Evolutionary conservation across 2,888 invertebrate genomes (phyloP).

Genomic region (Ellobium chinense): DNA sequence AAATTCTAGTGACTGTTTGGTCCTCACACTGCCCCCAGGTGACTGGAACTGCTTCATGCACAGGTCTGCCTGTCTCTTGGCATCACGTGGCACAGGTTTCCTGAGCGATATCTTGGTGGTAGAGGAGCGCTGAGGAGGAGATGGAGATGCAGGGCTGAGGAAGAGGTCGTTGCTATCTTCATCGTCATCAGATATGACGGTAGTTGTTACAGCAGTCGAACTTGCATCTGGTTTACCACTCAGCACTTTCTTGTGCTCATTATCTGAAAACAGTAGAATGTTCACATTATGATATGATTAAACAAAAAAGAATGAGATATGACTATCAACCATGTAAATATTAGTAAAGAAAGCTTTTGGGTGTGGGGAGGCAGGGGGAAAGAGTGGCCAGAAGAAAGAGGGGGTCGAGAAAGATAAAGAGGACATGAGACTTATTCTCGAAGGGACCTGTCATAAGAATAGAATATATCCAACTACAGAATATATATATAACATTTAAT

Average conservation of each 20-base stretch:
- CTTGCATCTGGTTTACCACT: neutral
- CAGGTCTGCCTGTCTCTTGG: neutral
- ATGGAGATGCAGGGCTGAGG: slow-evolving; percentile 57
- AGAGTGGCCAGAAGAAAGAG: too few relatives aligned
- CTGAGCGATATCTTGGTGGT: neutral
- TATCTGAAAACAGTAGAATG: too few relatives aligned
- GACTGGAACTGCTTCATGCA: slow-evolving; percentile 40
- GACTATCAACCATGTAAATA: too few relatives aligned
- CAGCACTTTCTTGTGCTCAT: neutral
- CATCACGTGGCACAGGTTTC: slow-evolving; percentile 4
- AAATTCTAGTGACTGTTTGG: slow-evolving; percentile 41
- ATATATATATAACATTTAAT: too few relatives aligned
- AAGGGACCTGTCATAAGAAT: too few relatives aligned
- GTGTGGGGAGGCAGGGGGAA: too few relatives aligned
- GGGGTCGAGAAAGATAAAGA: too few relatives aligned
- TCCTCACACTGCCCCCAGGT: slow-evolving; percentile 31
- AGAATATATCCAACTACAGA: too few relatives aligned
- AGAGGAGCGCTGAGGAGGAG: slow-evolving; percentile 51
- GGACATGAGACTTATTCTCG: too few relatives aligned
- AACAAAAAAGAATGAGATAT: too few relatives aligned
- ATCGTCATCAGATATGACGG: slow-evolving; percentile 14
- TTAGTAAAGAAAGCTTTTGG: too few relatives aligned
- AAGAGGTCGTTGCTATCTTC: slow-evolving; percentile 58
- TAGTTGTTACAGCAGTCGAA: neutral
- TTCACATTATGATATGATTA: too few relatives aligned